A percentile compares a stretch with the other conserved stretches of the same genome.
These are phyloP conservation scores for Unio pictorum DNA, from an alignment of 2,888 invertebrate species.

Conservation along the genomic window DNA sequence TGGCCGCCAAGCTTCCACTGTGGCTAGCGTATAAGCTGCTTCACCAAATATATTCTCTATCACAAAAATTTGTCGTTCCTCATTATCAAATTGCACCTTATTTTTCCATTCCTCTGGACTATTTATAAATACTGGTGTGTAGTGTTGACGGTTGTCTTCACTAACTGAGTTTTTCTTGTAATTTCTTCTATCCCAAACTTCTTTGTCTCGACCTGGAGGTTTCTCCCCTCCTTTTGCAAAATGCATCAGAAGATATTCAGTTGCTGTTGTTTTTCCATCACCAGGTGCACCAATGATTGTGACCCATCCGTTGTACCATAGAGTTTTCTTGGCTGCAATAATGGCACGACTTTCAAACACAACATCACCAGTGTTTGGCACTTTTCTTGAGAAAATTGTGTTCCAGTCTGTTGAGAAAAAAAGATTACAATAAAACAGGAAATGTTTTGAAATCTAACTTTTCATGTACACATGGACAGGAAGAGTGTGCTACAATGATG, in stretches of 20 bases:
- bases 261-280: constrained; percentile 33
- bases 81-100: constrained; percentile 17
- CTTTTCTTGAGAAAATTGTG: constrained; percentile 19
- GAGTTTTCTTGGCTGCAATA: constrained; percentile 15
- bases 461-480: too few relatives aligned
- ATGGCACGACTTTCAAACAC: constrained; percentile 18
- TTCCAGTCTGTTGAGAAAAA: constrained; percentile 33
- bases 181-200: constrained; percentile 4
- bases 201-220: not conserved
- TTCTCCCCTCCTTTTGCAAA: constrained; percentile 19
- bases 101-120: constrained; percentile 30
- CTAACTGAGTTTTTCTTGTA: constrained; percentile 6
- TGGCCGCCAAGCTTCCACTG: constrained; percentile 32
- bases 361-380: constrained; percentile 15
- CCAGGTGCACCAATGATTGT: constrained; percentile 36
- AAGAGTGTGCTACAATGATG: too few relatives aligned
- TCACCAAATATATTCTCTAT: constrained; percentile 44
- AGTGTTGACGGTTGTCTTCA: constrained; percentile 14
- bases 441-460: too few relatives aligned
- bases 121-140: constrained; percentile 25
- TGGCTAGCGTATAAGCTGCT: constrained; percentile 19
- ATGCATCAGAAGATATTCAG: constrained; percentile 25
- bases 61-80: constrained; percentile 31
- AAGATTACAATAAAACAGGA: not conserved
- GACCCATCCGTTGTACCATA: constrained; percentile 29